Conservation (phyloP, 2,797 vertebrate genomes). For the Pipistrellus kuhlii region DNA sequence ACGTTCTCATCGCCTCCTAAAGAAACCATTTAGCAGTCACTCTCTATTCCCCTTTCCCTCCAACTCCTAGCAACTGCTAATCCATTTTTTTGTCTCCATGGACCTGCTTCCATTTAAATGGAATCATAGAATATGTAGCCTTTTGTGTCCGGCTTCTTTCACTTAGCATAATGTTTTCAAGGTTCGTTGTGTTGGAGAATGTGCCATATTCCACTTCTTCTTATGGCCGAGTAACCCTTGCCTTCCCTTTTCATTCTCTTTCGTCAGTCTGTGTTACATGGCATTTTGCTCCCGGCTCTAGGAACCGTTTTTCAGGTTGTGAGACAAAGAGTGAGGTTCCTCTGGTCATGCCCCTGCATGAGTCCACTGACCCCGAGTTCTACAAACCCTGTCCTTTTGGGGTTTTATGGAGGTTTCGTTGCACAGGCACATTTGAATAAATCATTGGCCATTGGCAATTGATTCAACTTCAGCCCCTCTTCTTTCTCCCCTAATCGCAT, state of each 20-base stretch:
- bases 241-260: background rate
- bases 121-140: background rate
- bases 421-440: background rate
- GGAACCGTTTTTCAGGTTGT: background rate
- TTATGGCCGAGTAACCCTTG: background rate
- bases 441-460: background rate
- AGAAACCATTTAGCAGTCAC: background rate
- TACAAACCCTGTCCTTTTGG: background rate
- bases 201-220: background rate
- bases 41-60: background rate
- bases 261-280: background rate
- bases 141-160: conserved; percentile 39
- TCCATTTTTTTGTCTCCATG: background rate
- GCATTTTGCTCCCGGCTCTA: background rate
- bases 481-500: background rate
- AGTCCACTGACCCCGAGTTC: background rate
- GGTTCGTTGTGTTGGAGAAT: background rate
- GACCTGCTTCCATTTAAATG: background rate
- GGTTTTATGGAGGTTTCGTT: background rate
- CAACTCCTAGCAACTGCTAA: background rate
- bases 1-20: background rate
- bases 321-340: background rate
- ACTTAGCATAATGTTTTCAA: background rate
- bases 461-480: background rate
- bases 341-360: background rate